A percentile compares a stretch with the other conserved stretches of the same genome.
Conservation (phyloP, 2,888 invertebrate species). For the Psylliodes chrysocephalus region DNA sequence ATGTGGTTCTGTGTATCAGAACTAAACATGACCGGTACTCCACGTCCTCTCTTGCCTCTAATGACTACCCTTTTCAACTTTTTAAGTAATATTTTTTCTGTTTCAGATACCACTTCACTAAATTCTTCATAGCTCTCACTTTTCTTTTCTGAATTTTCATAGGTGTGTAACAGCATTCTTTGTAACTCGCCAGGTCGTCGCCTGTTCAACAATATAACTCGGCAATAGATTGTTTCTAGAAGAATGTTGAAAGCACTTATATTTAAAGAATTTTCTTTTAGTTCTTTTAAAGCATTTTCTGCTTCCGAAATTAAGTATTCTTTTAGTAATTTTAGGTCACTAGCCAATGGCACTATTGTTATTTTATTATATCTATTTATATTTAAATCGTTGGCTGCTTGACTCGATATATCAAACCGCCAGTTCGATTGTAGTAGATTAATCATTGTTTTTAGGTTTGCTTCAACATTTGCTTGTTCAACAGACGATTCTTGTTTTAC, state of each 20-base stretch:
- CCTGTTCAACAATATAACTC: slow-evolving; percentile 2
- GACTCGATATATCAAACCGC: slow-evolving; percentile 38
- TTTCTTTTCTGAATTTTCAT: background rate
- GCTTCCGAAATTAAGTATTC: background rate
- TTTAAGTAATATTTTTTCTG: slow-evolving; percentile 29
- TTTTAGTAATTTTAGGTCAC: slow-evolving; percentile 11
- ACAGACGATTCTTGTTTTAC: background rate
- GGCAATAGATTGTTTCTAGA: slow-evolving; percentile 2
- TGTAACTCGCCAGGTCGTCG: slow-evolving; percentile 4
- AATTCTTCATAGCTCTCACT: background rate
- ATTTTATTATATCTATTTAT: slow-evolving; percentile 37
- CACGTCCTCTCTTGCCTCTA: slow-evolving; percentile 36
- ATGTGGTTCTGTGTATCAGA: slow-evolving; percentile 43
- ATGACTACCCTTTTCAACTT: slow-evolving; percentile 26
- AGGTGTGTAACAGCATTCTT: background rate
- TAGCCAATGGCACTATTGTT: slow-evolving; percentile 25
- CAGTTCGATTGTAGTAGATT: slow-evolving; percentile 35
- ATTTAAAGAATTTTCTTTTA: background rate
- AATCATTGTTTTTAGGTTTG: slow-evolving; percentile 37
- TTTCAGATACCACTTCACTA: background rate
- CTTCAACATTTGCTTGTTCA: slow-evolving; percentile 33
- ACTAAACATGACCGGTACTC: slow-evolving; percentile 47
- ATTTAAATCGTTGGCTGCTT: slow-evolving; percentile 29
- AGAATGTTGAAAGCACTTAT: slow-evolving; percentile 2
- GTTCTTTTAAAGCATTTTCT: background rate